These are phyloP conservation scores for Aradophagus sp. DNA, from an alignment of 1,140 invertebrate genomes.

Conservation along the genomic window DNA sequence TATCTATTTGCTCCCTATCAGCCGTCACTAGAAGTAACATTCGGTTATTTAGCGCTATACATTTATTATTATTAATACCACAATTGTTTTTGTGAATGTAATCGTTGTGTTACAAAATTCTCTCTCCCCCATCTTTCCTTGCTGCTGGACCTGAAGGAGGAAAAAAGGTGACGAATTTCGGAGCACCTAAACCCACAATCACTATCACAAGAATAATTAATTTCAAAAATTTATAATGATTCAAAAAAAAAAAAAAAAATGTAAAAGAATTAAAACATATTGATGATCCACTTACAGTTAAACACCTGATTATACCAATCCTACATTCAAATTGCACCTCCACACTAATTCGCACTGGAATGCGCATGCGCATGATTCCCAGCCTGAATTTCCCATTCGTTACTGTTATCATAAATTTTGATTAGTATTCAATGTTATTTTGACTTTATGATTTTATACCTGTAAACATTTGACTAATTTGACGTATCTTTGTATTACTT, in stretches of 20 bases:
- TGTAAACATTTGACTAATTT: conserved; percentile 22
- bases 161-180: conserved; percentile 82
- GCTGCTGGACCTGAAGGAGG: conserved; percentile 80
- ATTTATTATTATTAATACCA: conserved; percentile 69
- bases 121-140: conserved; percentile 78
- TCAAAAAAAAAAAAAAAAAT: too few relatives aligned
- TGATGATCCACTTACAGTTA: conserved; percentile 66
- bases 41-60: conserved; percentile 73
- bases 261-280: conserved; percentile 33
- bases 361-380: conserved; percentile 71
- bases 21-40: conserved; percentile 72
- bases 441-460: conserved; percentile 35
- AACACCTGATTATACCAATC: conserved; percentile 60
- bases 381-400: conserved; percentile 59
- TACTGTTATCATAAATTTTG: conserved; percentile 54
- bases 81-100: conserved; percentile 75
- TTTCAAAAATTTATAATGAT: too few relatives aligned
- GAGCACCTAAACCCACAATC: conserved; percentile 76
- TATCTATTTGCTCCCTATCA: conserved; percentile 75
- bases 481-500: conserved; percentile 51
- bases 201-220: conserved; percentile 56
- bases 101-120: conserved; percentile 76
- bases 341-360: conserved; percentile 69
- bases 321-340: conserved; percentile 64
- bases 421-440: conserved; percentile 54